Evolutionary conservation across 2,888 invertebrate species (phyloP), one percentile per base, ranked within the genome.

Genomic region (Thereva unica): DNA sequence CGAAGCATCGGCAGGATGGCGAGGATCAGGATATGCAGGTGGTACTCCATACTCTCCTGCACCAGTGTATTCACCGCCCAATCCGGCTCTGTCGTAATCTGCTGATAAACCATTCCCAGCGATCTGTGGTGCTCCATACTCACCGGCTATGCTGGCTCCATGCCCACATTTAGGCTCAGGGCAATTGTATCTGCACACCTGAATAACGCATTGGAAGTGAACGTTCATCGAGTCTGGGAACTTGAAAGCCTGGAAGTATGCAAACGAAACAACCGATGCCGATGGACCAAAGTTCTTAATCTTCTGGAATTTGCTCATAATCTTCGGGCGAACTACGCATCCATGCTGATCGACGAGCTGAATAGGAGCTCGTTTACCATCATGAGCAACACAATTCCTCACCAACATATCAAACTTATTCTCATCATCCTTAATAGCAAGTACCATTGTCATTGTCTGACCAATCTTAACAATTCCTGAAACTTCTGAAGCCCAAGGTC

Each of bases 201-300:
- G 95, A 73, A 95, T 95, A 50, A 95, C 94, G 78, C 95, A 95
- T 80, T 95, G 95, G 90, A 95, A 95, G 85, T 95, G 95, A 3
- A 95, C 95, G 78, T 95, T 95, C 95, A 95, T 95, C 8, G 94
- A 94, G 79, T 95, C 95, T 1, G 95, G 95, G 87, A 95, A 95
- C 82, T 95, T 95, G 84, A 95, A 95, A 5, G 95, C 95, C 83
- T 95, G 95, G 91, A 95, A 95, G 83, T 95, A 94, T 9, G 95
- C 95, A 78, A 95, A 95, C 63, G 94, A 94, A 10, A 95, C 94
- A 4, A 95, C 95, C 0, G 94, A 94, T 4, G 95, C 95, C 35
- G 94, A 93, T 0, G 94, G 92, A 1, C 95, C 95, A 76, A 95
- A 95, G 84, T 95, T 95, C 84, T 95, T 95, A 72, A 95, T 93